Evolutionary conservation across 2,797 vertebrate species (phyloP), one percentile per base, ranked within the genome.

Genomic region (Pterois miles): DNA sequence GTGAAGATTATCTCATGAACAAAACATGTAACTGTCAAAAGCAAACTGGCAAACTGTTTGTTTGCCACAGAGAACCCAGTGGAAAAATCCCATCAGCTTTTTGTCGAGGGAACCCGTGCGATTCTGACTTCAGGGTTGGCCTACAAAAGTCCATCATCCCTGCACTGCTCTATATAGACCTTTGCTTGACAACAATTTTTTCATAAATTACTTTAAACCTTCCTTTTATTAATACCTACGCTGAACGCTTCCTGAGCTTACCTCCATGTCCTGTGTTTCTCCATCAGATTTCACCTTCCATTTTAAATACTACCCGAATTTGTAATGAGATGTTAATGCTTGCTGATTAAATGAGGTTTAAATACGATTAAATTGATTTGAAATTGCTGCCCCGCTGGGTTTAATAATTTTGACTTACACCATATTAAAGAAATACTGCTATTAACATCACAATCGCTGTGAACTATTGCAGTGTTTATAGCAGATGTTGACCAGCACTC

Each of bases 281-380:
- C 72, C 67, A 60, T 89, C 27, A 5, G 74, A 80, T 84, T 86
- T 72, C 59, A 71, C 34, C 67, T 82, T 83, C 83, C 52, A 83
- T 76, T 79, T 84, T 79, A 71, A 91, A 88, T 71, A 63, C 33
- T 36, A 50, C 54, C 31, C 54, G 25, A 89, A 78, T 33, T 25
- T 68, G 29, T 58, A 88, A 87, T 86, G 25, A 86, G 90, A 79
- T 82, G 56, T 81, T 89, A 79, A 88, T 91, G 72, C 54, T 74
- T 83, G 57, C 4, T n/a, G 76, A 81, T 85, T 80, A 80, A 84
- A 89, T 60, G 29, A 66, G 78, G 72, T 38, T 14, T 14, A 60
- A 62, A 40, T 38, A 7, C 25, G 22, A 40, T 14, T 18, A 18
- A 62, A 62, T 79, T 86, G 48, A 85, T 85, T 71, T 74, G 31